Conservation (phyloP, 2,113 vertebrate genomes). For the Emberiza fucata region DNA sequence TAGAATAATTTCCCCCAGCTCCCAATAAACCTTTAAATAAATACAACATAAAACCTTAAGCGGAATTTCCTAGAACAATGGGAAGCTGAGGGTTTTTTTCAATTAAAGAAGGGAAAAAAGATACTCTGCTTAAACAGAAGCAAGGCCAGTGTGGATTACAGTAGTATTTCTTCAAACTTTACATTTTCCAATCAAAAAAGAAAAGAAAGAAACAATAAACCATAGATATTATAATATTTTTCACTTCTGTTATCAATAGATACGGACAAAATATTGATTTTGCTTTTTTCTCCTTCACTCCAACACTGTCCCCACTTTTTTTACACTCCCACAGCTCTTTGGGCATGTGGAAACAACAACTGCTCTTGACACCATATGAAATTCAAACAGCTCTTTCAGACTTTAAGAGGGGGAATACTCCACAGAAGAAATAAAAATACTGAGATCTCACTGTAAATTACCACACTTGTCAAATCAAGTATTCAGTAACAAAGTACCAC, state of each 20-base stretch:
- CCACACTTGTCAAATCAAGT: neutral
- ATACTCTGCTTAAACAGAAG: neutral
- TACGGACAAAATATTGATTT: neutral
- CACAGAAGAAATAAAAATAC: neutral
- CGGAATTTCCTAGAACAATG: neutral
- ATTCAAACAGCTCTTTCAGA: neutral
- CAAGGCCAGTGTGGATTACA: neutral
- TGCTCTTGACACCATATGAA: neutral
- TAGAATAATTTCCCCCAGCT: neutral
- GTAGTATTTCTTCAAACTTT: neutral
- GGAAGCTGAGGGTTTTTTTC: neutral
- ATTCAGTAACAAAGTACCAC: neutral
- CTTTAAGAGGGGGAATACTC: neutral
- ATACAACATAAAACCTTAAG: neutral
- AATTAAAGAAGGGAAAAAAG: neutral
- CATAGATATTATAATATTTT: neutral
- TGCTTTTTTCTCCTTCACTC: neutral
- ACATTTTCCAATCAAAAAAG: neutral
- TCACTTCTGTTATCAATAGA: neutral
- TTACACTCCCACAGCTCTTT: neutral
- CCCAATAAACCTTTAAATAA: neutral
- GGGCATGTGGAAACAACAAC: neutral
- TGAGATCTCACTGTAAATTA: neutral
- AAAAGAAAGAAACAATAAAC: neutral
- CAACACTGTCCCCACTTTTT: neutral